Conservation (phyloP, 2,113 vertebrate species). For the Callipepla squamata region DNA sequence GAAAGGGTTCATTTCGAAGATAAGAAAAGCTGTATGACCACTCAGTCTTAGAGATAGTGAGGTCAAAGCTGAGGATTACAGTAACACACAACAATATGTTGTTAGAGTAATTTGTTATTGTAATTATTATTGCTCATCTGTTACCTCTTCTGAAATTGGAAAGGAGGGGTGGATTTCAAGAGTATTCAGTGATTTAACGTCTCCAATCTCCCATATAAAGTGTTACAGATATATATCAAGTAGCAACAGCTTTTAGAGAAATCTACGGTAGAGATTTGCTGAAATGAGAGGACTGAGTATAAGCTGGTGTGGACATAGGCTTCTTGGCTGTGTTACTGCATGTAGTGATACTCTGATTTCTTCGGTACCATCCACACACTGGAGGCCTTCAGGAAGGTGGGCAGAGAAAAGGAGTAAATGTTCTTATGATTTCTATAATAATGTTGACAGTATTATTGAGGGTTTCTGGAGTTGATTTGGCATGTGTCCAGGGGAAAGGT, state of each 20-base stretch:
- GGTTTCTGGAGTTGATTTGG: not conserved
- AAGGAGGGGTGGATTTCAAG: not conserved
- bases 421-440: not conserved
- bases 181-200: not conserved
- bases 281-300: not conserved
- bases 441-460: not conserved
- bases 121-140: not conserved
- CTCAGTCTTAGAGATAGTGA: not conserved
- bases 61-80: not conserved
- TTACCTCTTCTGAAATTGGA: not conserved
- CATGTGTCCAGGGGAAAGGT: too few relatives aligned
- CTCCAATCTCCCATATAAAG: not conserved
- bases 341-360: not conserved
- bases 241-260: not conserved
- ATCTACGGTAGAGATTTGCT: not conserved
- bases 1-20: not conserved
- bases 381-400: not conserved
- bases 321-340: not conserved
- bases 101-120: not conserved
- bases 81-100: not conserved
- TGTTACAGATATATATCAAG: not conserved
- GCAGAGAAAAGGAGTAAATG: not conserved
- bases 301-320: not conserved
- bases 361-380: not conserved
- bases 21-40: not conserved